Base-by-base conservation (phyloP, 1,140 invertebrate genomes). In the Pseudoatta argentina region DNA sequence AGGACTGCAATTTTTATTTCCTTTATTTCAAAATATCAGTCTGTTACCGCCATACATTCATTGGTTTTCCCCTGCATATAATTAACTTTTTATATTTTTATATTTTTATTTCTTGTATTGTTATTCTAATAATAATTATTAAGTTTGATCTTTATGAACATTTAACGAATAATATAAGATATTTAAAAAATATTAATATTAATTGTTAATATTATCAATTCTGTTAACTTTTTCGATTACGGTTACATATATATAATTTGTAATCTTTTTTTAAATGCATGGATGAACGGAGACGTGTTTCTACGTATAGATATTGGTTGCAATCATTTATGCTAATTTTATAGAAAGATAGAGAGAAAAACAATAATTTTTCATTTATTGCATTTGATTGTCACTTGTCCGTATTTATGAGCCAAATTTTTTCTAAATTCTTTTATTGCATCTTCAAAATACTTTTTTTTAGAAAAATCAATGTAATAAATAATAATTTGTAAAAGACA, bases 1-100 rank as follows among this genome's bases (percentile, higher is more conserved):
- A 71, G 55, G 59, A 55, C 30, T 48, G 5, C n/a, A 64, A 59
- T 21, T 61, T 61, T 67, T 30, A n/a, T 53, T 86, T 51, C 16
- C 18, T 4, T 12, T n/a, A 7, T 61, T 30, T 44, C 69, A 44
- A 51, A 34, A n/a, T 6, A 48, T 24, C 44, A 67, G n/a, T 34
- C 21, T 5, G 48, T 75, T 55, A 10, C n/a, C 63, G 64, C 51
- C 10, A 48, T n/a, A 10, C 34, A 55, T 75, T 82, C 61, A 83
- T 75, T 73, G 78, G 86, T 66, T 87, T 87, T 87, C 8, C 69
- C 86, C 66, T 51, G 69, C 7, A 14, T 83, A 1, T 21, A 24
- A 72, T 61, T 18, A 2, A 59, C 21, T n/a, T 71, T 77, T 34
- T n/a, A 55, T 30, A 0, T 27, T 44, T 10, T 44, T 44, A 44